These are phyloP conservation scores for Kryptolebias ocellatus DNA, from an alignment of 2,797 vertebrate genomes.

Conservation along the genomic window DNA sequence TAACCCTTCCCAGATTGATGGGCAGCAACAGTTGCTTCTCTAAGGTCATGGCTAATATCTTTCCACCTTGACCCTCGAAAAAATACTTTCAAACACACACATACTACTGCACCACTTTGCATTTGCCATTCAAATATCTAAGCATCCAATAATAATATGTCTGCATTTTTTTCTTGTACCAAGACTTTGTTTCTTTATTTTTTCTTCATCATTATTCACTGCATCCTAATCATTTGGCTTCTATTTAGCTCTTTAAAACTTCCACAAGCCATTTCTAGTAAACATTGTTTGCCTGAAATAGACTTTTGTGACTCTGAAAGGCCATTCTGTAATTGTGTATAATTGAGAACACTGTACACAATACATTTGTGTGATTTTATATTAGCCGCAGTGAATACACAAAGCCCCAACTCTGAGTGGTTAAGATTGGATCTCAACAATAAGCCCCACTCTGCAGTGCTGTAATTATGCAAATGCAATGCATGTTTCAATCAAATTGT, in stretches of 20 bases:
- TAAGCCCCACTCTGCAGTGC: constrained; percentile 65
- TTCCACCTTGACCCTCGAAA: background rate
- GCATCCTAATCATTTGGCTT: constrained; percentile 47
- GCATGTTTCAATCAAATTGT: constrained; percentile 75
- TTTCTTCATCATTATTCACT: constrained; percentile 46
- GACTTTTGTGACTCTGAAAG: constrained; percentile 68
- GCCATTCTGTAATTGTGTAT: constrained; percentile 72
- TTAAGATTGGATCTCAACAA: constrained; percentile 77
- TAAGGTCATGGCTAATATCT: too few relatives aligned
- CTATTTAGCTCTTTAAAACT: constrained; percentile 66
- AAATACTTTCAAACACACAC: background rate
- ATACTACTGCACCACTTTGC: background rate
- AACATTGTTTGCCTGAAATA: constrained; percentile 72
- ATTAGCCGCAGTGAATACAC: constrained; percentile 72
- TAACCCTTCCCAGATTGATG: too few relatives aligned
- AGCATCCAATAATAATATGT: background rate
- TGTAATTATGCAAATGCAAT: constrained; percentile 77
- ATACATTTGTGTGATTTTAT: constrained; percentile 74
- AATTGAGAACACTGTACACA: constrained; percentile 77
- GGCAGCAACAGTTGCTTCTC: too few relatives aligned
- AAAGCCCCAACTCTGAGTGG: constrained; percentile 74
- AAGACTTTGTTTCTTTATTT: constrained; percentile 39
- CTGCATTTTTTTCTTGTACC: constrained; percentile 7
- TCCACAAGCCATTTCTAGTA: constrained; percentile 63
- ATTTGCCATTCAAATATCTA: background rate